Base-by-base conservation (phyloP, 2,888 invertebrate species). In the Timema podura region DNA sequence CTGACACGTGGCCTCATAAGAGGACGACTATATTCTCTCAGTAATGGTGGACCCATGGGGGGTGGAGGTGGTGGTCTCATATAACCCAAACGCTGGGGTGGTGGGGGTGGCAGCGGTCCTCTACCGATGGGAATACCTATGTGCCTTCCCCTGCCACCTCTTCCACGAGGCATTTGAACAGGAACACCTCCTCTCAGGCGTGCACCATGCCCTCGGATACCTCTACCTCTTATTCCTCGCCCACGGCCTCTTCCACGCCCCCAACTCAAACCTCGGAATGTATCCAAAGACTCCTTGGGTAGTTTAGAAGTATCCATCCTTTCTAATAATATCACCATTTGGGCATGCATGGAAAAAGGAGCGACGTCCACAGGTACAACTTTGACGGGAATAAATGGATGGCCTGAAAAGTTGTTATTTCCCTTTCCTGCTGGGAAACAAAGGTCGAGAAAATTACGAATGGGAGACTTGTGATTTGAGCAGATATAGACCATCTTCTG, bases 361-460 rank as follows among this genome's bases (percentile, higher is more conserved):
- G 88, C 88, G 78, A 89, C 78, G 76, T 88, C 88, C 5, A 89
- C 84, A 7, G 87, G 86, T 45, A 85, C 80, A 10, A 86, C 83
- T 72, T 80, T 79, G 5, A 81, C 79, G 7, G 86, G 83, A 11
- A 81, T 76, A 78, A 88, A 88, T 0, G 86, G 84, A 15, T 78
- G 77, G 5, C 87, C 86, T 30, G 68, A 86, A 74, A 82, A 83
- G 57, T 82, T 65, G 48, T 70, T 80, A 74, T 83, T 83, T 9
- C 73, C 75, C 74, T 83, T 83, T 9, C 73, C 75, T 5, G 76
- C 74, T 13, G 76, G 71, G 13, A 70, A 71, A 46, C 83, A 82
- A 49, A 88, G 78, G 76, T 86, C 86, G 73, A 81, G 80, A 75
- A 85, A 80, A 75, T 84, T 85, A 69, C 80, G 80, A 71, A 81